Percentiles rank a stretch among this genome's conserved stretches.
Evolutionary conservation across 2,113 vertebrate genomes (phyloP).

Genomic region (Amblyornis subalaris): DNA sequence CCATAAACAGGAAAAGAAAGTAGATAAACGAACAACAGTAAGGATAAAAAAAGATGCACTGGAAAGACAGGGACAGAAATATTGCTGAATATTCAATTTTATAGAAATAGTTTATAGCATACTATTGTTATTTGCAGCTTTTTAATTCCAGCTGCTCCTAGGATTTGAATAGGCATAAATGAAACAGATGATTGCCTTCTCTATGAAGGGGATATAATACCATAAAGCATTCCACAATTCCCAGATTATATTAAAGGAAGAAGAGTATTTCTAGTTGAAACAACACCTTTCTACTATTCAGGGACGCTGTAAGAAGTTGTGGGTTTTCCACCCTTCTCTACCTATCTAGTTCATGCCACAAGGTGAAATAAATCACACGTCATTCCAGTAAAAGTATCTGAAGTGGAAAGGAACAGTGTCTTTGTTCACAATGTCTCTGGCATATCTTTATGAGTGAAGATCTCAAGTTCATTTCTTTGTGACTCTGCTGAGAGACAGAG

Average conservation of each 20-base stretch:
- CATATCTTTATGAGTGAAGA: background rate
- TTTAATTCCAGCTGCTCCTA: background rate
- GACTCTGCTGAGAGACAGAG: background rate
- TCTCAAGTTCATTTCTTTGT: background rate
- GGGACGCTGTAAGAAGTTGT: background rate
- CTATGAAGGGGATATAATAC: background rate
- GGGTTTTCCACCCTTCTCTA: background rate
- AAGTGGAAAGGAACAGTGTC: background rate
- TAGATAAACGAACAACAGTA: background rate
- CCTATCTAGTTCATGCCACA: background rate
- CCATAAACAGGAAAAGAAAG: background rate
- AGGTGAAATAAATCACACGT: background rate
- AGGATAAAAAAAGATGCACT: background rate
- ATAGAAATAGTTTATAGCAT: background rate
- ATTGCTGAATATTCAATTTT: background rate
- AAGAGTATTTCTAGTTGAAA: background rate
- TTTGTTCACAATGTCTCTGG: background rate
- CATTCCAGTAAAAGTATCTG: background rate
- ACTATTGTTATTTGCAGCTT: background rate
- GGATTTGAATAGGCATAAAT: background rate
- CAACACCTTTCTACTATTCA: background rate
- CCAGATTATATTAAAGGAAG: background rate
- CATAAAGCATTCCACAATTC: background rate
- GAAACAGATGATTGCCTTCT: background rate
- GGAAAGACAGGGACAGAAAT: background rate